Evolutionary conservation across 1,140 invertebrate genomes (phyloP).

Genomic region (Polyergus mexicanus): DNA sequence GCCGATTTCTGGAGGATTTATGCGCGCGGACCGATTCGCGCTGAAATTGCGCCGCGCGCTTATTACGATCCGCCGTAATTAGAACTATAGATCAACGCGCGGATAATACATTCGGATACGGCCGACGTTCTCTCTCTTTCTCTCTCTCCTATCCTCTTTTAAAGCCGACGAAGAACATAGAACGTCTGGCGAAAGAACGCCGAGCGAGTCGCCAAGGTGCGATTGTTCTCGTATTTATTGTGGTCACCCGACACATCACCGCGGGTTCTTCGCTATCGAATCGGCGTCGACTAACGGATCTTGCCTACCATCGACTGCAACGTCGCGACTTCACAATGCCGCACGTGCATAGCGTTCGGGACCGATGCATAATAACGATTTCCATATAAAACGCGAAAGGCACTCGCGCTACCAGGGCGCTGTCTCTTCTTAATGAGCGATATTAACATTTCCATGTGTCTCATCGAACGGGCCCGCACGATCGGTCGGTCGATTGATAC

Average conservation of each 20-base stretch:
- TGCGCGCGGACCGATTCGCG: constrained; percentile 45
- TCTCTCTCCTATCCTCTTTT: neutral
- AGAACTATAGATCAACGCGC: constrained; percentile 60
- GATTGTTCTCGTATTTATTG: constrained; percentile 77
- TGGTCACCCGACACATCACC: constrained; percentile 75
- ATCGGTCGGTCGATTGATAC: constrained; percentile 42
- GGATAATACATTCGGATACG: constrained; percentile 54
- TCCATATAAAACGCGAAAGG: constrained; percentile 73
- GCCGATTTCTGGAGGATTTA: constrained; percentile 68
- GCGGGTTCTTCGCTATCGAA: constrained; percentile 79
- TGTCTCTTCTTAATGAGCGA: constrained; percentile 69
- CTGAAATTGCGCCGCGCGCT: constrained; percentile 56
- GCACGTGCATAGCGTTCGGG: constrained; percentile 66
- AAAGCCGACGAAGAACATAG: neutral
- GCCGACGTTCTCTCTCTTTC: constrained; percentile 5
- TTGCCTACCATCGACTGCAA: constrained; percentile 64
- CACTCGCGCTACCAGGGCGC: constrained; percentile 5
- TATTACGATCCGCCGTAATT: constrained; percentile 61
- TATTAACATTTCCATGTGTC: constrained; percentile 70
- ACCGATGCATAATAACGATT: constrained; percentile 76
- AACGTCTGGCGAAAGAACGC: neutral
- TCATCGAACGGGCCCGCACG: constrained; percentile 49
- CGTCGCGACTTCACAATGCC: constrained; percentile 67
- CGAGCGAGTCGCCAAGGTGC: constrained; percentile 37
- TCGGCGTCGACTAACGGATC: constrained; percentile 80